phyloP scores from a whole-genome alignment of 2,797 vertebrate genomes.

The Acrossocheilus wenchowensis region DNA sequence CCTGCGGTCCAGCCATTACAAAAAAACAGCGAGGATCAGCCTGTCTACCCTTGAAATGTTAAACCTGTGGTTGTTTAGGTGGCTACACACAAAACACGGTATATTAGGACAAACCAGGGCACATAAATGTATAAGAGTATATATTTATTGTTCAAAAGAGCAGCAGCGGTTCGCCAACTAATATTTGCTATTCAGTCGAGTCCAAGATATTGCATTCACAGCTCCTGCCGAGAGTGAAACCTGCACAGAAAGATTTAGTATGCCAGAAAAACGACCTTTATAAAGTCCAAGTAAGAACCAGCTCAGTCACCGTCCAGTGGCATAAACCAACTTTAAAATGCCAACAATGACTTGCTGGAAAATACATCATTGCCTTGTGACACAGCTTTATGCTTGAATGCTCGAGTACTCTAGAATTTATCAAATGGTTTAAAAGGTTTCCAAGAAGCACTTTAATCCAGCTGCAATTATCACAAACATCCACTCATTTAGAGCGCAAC shows the following conservation, averaged over 20 bases:
- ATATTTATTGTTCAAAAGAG: constrained; percentile 41
- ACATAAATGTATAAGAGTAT: constrained; percentile 12
- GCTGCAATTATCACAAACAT: constrained; percentile 32
- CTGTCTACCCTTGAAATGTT: constrained; percentile 49
- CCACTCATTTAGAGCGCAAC: neutral
- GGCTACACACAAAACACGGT: constrained; percentile 25
- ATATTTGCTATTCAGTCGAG: constrained; percentile 36
- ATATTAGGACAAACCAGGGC: constrained; percentile 16
- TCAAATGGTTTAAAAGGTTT: neutral
- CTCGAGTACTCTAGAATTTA: constrained; percentile 7
- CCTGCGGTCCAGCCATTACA: constrained; percentile 36
- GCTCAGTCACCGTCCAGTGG: constrained; percentile 33
- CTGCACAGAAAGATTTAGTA: constrained; percentile 33
- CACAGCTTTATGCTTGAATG: constrained; percentile 22
- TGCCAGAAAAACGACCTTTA: constrained; percentile 46
- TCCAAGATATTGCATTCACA: constrained; percentile 34
- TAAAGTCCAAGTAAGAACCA: constrained; percentile 42
- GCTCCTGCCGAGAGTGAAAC: constrained; percentile 18
- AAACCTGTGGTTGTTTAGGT: constrained; percentile 44
- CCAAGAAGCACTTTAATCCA: constrained; percentile 30
- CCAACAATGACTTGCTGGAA: constrained; percentile 38
- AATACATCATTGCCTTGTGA: constrained; percentile 35
- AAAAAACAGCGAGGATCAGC: constrained; percentile 43
- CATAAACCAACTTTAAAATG: constrained; percentile 43
- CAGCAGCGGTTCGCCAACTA: constrained; percentile 23